A percentile compares a stretch with the other conserved stretches of the same genome.
Conservation (phyloP, 2,113 vertebrate genomes). For the Corapipo altera region DNA sequence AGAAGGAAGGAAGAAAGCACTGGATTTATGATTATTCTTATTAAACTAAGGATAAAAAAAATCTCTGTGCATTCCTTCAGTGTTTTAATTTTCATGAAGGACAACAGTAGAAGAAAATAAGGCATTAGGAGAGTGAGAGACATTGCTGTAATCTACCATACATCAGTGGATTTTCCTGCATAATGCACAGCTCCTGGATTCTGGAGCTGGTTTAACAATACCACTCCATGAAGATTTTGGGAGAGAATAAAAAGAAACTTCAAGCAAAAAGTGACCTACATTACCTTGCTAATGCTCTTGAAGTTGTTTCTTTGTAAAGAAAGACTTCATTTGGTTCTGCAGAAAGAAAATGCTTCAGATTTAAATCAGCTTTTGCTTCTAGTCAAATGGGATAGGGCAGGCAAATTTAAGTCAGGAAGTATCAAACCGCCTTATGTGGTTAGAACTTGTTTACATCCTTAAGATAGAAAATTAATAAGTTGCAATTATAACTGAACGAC, state of each 20-base stretch:
- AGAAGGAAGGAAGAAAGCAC: background rate
- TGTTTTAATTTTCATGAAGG: background rate
- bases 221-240: background rate
- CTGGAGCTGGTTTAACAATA: background rate
- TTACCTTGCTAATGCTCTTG: background rate
- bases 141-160: background rate
- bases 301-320: background rate
- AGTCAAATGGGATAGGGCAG: background rate
- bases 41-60: background rate
- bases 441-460: background rate
- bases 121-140: background rate
- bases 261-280: background rate
- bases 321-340: background rate
- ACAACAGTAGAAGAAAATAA: background rate
- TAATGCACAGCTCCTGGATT: background rate
- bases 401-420: background rate
- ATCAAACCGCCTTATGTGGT: background rate
- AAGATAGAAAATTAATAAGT: background rate
- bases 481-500: background rate
- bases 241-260: background rate
- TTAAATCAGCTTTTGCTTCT: background rate
- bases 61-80: background rate
- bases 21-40: background rate
- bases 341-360: background rate
- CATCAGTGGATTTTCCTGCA: background rate